A percentile compares a stretch with the other conserved stretches of the same genome.
Conservation (phyloP, 2,797 vertebrate species). For the Dallia pectoralis region DNA sequence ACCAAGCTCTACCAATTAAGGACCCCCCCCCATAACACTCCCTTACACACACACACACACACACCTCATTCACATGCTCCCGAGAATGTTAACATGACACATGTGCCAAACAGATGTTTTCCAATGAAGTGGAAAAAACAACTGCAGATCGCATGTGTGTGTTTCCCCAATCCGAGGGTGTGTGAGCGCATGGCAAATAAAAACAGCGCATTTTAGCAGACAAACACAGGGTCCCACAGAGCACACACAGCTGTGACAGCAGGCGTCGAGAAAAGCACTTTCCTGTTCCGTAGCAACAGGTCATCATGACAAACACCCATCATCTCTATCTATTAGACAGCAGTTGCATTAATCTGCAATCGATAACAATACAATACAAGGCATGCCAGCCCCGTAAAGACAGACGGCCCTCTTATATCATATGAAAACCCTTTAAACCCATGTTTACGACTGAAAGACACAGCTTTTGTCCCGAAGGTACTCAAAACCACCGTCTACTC, state of each 20-base stretch:
- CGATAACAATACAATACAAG: too few relatives aligned
- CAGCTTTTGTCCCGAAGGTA: neutral
- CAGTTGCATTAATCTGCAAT: too few relatives aligned
- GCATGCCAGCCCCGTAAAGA: too few relatives aligned
- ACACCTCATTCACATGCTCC: constrained; percentile 11
- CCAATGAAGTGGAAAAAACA: constrained; percentile 29
- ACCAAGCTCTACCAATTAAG: too few relatives aligned
- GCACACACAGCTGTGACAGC: too few relatives aligned
- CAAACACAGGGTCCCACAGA: neutral
- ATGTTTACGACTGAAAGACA: neutral
- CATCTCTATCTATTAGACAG: too few relatives aligned
- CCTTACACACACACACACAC: neutral
- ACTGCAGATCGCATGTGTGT: constrained; percentile 24
- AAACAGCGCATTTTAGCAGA: too few relatives aligned
- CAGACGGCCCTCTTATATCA: too few relatives aligned
- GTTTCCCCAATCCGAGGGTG: neutral
- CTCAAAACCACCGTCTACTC: constrained; percentile 26
- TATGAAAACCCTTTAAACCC: neutral
- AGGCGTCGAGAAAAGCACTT: too few relatives aligned
- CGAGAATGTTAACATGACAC: constrained; percentile 52
- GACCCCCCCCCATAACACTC: too few relatives aligned
- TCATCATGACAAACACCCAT: too few relatives aligned
- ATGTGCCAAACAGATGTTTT: constrained; percentile 69
- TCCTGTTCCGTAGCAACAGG: too few relatives aligned
- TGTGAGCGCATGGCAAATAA: constrained; percentile 17